Evolutionary conservation across 2,797 vertebrate genomes (phyloP).

Genomic region (Alca torda): DNA sequence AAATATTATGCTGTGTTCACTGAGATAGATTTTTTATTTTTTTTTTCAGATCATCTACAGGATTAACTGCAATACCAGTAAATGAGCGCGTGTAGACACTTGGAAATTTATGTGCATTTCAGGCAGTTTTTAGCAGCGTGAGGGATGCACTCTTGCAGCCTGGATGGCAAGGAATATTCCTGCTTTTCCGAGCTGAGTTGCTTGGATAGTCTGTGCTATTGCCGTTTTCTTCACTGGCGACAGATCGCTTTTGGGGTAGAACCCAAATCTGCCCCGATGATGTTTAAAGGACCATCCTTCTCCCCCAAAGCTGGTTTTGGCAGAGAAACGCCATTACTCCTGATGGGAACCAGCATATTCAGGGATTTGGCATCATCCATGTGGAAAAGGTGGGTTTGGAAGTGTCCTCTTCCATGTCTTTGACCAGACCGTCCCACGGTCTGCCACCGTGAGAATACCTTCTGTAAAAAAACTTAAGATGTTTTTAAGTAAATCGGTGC

Average conservation of each 20-base stretch:
- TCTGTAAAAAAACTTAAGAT: not conserved
- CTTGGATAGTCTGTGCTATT: not conserved
- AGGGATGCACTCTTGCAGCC: not conserved
- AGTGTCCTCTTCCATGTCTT: not conserved
- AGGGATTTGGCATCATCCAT: not conserved
- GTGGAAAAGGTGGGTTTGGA: not conserved
- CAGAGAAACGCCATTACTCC: not conserved
- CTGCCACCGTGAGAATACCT: not conserved
- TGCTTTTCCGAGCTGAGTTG: not conserved
- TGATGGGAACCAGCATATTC: not conserved
- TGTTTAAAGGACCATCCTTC: not conserved
- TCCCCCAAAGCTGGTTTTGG: not conserved
- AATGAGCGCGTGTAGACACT: not conserved
- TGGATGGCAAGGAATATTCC: not conserved
- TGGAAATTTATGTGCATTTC: not conserved
- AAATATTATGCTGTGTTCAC: not conserved
- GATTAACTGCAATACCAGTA: not conserved
- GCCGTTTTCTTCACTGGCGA: not conserved
- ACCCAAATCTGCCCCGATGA: not conserved
- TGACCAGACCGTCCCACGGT: not conserved
- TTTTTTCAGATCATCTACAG: not conserved
- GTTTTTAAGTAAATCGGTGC: not conserved
- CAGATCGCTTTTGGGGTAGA: not conserved
- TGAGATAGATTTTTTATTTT: not conserved
- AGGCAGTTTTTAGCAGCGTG: not conserved